A percentile compares a stretch with the other conserved stretches of the same genome.
Conservation (phyloP, 2,888 invertebrate genomes). For the Colostygia pectinataria region DNA sequence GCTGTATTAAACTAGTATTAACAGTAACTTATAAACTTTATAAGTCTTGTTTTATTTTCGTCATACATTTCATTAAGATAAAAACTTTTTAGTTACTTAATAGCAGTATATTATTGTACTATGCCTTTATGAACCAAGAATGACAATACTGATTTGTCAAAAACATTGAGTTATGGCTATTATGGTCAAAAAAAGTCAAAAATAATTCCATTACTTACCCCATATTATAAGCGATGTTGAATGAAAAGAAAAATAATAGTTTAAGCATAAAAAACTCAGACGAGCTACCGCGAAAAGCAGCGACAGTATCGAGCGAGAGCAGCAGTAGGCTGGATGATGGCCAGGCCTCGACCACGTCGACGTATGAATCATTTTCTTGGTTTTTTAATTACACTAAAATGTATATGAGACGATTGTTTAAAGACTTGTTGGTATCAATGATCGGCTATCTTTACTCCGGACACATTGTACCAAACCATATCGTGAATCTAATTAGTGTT, state of each 20-base stretch:
- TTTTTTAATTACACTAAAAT: conserved; percentile 58
- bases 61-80: too few species aligned
- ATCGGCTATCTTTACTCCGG: conserved; percentile 52
- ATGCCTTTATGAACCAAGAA: too few species aligned
- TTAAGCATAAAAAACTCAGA: conserved; percentile 48
- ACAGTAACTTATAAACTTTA: conserved; percentile 60
- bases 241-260: conserved; percentile 49
- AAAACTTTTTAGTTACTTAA: too few species aligned
- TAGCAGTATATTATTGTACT: too few species aligned
- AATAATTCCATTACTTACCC: not conserved
- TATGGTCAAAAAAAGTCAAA: conserved; percentile 1
- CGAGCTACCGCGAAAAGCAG: conserved; percentile 39
- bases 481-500: conserved; percentile 54
- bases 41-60: conserved; percentile 49
- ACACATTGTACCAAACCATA: conserved; percentile 55
- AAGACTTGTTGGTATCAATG: conserved; percentile 54
- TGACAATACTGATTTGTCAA: not conserved
- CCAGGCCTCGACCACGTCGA: conserved; percentile 44
- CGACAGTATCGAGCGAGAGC: conserved; percentile 38
- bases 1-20: conserved; percentile 71
- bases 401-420: conserved; percentile 58
- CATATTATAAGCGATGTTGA: conserved; percentile 44
- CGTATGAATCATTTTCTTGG: conserved; percentile 67
- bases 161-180: not conserved
- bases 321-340: conserved; percentile 45